Base-by-base conservation (phyloP, 2,888 invertebrate genomes). In the Anticlea derivata region DNA sequence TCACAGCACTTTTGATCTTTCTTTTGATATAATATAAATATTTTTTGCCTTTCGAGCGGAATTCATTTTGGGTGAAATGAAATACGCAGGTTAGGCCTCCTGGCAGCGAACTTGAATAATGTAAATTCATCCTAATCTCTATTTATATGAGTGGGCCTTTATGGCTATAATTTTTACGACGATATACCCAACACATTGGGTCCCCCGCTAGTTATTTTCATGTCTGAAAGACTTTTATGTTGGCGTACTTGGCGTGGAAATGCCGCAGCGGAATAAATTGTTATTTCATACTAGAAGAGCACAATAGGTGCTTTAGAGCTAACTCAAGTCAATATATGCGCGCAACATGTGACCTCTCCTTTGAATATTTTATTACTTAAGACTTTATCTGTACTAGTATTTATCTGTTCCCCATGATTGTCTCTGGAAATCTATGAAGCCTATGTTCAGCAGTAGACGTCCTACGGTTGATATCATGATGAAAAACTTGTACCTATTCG, bases 21-120 rank as follows among this genome's bases (percentile, higher is more conserved):
- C 81, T 76, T 83, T 82, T 79, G 78, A 80, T 81, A 82, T 73
- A 72, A 79, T 78, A 80, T 78, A 82, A 83, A 83, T 78, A 82
- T 84, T 82, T 81, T 81, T 81, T 76, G 69, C 77, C 73, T 73
- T 65, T 61, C 68, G 71, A 72, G 67, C 75, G 68, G 72, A 76
- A 83, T 79, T 74, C 76, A 78, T 81, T 83, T 80, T 73, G 72
- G 70, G 66, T 68, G 74, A 74, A 79, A 81, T 81, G 77, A 76
- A 80, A 80, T 80, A 78, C 74, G 73, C 69, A 47, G 37, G 51
- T 47, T 52, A 47, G 20, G 17, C 17, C 43, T 17, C 60, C 34
- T 35, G 55, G 50, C 55, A 56, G 61, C 61, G 58, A 65, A 70
- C 63, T 65, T 71, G 70, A 78, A 75, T 78, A 75, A 80, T 75